Conservation (phyloP, 2,797 vertebrate genomes). For the Mionectes olivaceus region DNA sequence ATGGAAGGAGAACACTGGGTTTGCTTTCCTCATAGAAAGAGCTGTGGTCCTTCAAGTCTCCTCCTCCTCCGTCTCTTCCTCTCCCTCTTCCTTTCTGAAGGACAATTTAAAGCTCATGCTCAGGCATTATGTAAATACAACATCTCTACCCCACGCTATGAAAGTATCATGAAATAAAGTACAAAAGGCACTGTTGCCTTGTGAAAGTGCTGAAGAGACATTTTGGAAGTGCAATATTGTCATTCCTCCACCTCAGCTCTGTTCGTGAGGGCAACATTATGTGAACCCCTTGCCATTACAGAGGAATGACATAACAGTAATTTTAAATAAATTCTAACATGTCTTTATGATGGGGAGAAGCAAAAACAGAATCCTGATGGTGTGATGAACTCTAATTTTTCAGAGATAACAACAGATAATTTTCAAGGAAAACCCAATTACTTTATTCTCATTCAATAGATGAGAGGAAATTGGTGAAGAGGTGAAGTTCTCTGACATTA, state of each 20-base stretch:
- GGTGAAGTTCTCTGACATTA: neutral
- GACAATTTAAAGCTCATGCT: neutral
- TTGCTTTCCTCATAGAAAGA: neutral
- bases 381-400: constrained; percentile 24
- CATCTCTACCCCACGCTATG: neutral
- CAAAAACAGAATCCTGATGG: neutral
- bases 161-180: neutral
- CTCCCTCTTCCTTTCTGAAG: neutral
- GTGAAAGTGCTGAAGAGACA: neutral
- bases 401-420: neutral
- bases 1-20: neutral
- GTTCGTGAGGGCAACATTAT: neutral
- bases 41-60: neutral
- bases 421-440: neutral
- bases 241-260: neutral
- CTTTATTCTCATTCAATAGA: neutral
- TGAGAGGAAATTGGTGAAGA: neutral
- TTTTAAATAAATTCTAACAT: neutral
- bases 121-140: neutral
- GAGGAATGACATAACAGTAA: neutral
- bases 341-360: neutral
- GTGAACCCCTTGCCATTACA: neutral
- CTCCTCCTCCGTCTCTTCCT: neutral
- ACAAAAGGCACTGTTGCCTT: neutral
- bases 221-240: neutral